phyloP scores from a whole-genome alignment of 2,113 vertebrate species.

The Thryonomys swinderianus region DNA sequence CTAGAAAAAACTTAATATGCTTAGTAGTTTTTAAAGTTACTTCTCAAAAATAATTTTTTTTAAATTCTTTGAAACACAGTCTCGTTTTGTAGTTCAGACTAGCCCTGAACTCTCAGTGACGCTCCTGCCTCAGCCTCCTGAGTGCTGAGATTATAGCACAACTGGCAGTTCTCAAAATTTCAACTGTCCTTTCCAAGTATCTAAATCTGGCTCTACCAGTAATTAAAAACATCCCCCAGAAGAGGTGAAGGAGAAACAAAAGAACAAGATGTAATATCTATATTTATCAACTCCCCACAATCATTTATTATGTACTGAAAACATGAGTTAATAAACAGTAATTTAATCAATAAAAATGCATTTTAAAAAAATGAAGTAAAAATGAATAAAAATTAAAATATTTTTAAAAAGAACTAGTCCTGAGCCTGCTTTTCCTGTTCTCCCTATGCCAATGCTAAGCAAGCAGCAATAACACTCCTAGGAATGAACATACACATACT shows the following conservation, averaged over 20 bases:
- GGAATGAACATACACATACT: background rate
- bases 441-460: background rate
- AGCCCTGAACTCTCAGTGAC: background rate
- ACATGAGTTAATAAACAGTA: background rate
- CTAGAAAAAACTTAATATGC: constrained; percentile 49
- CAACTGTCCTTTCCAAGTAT: background rate
- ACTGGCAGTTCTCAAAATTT: background rate
- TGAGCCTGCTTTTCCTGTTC: background rate
- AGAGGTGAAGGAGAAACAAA: background rate
- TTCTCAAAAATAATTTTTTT: background rate
- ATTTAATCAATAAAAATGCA: background rate
- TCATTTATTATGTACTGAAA: background rate
- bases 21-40: constrained; percentile 44
- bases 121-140: background rate
- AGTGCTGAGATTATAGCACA: background rate
- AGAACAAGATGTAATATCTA: background rate
- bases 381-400: too few species aligned
- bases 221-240: background rate
- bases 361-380: background rate
- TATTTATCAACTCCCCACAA: background rate
- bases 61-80: background rate
- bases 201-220: background rate
- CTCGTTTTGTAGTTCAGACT: background rate
- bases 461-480: background rate
- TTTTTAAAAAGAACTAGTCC: background rate